These are phyloP conservation scores for Ictalurus furcatus DNA, from an alignment of 2,113 vertebrate species.

Conservation along the genomic window DNA sequence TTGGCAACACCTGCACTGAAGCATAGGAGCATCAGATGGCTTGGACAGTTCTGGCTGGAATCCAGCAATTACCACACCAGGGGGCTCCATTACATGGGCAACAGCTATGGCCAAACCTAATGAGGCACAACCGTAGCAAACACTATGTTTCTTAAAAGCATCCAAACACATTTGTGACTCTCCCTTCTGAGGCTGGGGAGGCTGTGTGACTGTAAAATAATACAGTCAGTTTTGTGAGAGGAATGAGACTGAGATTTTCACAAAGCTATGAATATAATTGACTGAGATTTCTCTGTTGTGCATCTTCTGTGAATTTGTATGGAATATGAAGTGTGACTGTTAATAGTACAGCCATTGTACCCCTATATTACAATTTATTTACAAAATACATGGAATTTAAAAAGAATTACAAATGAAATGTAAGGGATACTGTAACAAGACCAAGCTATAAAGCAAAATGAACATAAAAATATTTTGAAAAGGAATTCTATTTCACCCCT, in stretches of 20 bases:
- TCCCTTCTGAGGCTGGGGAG: constrained; percentile 23
- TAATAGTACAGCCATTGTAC: neutral
- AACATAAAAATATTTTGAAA: neutral
- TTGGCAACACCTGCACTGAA: constrained; percentile 49
- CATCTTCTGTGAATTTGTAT: neutral
- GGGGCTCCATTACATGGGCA: constrained; percentile 53
- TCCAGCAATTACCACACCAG: constrained; percentile 58
- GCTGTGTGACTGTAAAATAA: neutral
- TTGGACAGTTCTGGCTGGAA: constrained; percentile 43
- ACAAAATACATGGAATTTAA: neutral
- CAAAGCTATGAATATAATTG: neutral
- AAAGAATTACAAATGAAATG: neutral
- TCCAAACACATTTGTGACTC: constrained; percentile 18
- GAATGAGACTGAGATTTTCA: neutral
- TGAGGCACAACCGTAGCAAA: constrained; percentile 52
- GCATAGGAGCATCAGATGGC: constrained; percentile 52
- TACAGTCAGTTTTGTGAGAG: neutral
- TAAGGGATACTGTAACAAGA: neutral
- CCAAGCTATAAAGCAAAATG: neutral
- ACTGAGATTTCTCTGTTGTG: neutral
- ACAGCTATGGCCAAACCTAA: constrained; percentile 45
- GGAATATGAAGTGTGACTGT: neutral
- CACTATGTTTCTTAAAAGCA: constrained; percentile 43
- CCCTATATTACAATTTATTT: neutral
- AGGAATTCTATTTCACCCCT: neutral